Conservation (phyloP, 1,140 invertebrate genomes). For the Leptinotarsa undecemlineata region DNA sequence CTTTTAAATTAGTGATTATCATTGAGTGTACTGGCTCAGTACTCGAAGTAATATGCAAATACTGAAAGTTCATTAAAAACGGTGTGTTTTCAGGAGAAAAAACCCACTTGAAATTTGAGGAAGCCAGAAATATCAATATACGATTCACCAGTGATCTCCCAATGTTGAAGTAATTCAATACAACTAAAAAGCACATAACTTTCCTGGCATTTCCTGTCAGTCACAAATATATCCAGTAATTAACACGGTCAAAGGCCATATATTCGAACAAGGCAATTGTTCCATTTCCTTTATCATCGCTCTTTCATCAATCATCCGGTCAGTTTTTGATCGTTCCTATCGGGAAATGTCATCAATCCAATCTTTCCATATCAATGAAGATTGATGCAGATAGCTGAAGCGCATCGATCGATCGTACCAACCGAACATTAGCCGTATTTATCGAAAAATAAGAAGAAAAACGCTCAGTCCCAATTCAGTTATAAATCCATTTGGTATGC, state of each 20-base stretch:
- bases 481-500: conserved; percentile 20
- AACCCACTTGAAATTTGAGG: too few species aligned
- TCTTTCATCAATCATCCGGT: conserved; percentile 11
- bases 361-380: conserved; percentile 21
- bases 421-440: conserved; percentile 2
- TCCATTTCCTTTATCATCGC: conserved; percentile 15
- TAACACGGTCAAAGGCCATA: background rate
- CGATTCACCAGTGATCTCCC: too few species aligned
- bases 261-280: conserved; percentile 6
- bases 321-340: conserved; percentile 19
- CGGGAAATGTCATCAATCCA: conserved; percentile 18
- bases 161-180: too few species aligned
- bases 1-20: too few species aligned
- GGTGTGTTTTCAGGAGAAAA: too few species aligned
- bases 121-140: too few species aligned
- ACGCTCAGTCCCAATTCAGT: conserved; percentile 12
- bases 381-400: conserved; percentile 23
- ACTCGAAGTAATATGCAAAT: too few species aligned
- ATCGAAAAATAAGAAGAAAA: conserved; percentile 8
- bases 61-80: too few species aligned
- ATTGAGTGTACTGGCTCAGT: too few species aligned
- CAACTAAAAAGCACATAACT: too few species aligned
- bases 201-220: background rate
- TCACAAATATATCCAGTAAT: background rate
- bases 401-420: background rate